Percentiles rank a stretch among this genome's conserved stretches.
These are phyloP conservation scores for Corvus moneduloides DNA, from an alignment of 2,113 vertebrate species.

Conservation along the genomic window DNA sequence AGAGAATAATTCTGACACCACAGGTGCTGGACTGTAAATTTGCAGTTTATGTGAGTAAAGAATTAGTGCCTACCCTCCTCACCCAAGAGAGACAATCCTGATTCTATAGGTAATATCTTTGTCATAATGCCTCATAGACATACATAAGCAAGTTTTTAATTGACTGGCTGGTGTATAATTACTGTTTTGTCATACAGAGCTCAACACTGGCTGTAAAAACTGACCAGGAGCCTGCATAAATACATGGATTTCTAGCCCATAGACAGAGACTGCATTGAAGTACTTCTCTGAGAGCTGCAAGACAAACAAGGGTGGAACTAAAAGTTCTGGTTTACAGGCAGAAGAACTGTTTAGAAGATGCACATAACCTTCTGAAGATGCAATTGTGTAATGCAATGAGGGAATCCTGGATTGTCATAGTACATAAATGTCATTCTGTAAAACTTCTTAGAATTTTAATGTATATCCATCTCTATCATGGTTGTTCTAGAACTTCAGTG, in stretches of 20 bases:
- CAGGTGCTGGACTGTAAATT: background rate
- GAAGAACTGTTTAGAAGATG: background rate
- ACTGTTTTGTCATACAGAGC: background rate
- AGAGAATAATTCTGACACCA: background rate
- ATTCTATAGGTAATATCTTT: background rate
- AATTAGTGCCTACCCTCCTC: background rate
- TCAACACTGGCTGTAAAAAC: background rate
- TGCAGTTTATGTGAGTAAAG: background rate
- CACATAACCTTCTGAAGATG: background rate
- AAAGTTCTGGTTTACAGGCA: background rate
- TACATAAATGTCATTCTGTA: background rate
- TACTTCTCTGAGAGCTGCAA: background rate
- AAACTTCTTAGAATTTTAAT: background rate
- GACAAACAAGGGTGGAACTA: background rate
- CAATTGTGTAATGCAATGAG: background rate
- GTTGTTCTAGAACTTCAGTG: background rate
- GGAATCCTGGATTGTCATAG: background rate
- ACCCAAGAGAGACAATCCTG: background rate
- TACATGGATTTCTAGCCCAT: background rate
- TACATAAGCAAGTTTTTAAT: background rate
- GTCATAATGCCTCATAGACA: background rate
- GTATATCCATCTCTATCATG: background rate
- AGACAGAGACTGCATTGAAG: background rate
- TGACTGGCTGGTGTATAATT: background rate
- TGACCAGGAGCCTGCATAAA: background rate